Percentiles rank a stretch among this genome's conserved stretches.
These are phyloP conservation scores for Gerris lacustris DNA, from an alignment of 2,888 invertebrate genomes.

Conservation along the genomic window DNA sequence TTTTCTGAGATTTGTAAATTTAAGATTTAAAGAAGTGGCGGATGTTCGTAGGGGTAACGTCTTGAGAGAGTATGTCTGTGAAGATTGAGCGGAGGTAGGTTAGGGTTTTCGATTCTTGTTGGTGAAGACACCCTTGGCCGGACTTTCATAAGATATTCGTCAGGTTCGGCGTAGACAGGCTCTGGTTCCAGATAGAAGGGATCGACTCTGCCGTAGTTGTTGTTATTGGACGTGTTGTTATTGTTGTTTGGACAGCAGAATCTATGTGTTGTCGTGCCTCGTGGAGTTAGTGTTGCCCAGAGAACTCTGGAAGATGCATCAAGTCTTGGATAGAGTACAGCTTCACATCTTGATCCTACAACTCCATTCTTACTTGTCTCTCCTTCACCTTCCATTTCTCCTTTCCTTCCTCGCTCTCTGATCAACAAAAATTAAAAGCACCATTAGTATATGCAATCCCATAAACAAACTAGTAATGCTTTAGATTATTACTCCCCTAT, in stretches of 20 bases:
- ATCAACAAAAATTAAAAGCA: conserved; percentile 8
- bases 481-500: no score
- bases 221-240: background rate
- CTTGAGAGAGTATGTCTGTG: conserved; percentile 35
- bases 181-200: conserved; percentile 38
- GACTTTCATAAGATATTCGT: conserved; percentile 42
- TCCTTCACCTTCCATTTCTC: background rate
- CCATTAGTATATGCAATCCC: background rate
- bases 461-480: no score
- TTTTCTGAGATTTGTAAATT: background rate
- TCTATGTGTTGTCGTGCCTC: conserved; percentile 61
- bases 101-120: conserved; percentile 68
- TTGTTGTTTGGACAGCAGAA: conserved; percentile 23
- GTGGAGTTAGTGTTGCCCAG: conserved; percentile 75
- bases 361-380: conserved; percentile 21
- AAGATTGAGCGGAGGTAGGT: conserved; percentile 63
- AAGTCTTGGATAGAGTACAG: conserved; percentile 44
- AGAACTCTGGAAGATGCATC: conserved; percentile 39
- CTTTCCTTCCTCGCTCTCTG: conserved; percentile 23
- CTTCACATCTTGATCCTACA: conserved; percentile 38
- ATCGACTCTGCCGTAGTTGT: conserved; percentile 3
- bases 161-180: conserved; percentile 66
- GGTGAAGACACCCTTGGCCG: conserved; percentile 55
- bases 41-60: conserved; percentile 24
- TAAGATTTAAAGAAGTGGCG: conserved; percentile 21